Conservation (phyloP, 1,140 invertebrate genomes). For the Oryzaephilus surinamensis region DNA sequence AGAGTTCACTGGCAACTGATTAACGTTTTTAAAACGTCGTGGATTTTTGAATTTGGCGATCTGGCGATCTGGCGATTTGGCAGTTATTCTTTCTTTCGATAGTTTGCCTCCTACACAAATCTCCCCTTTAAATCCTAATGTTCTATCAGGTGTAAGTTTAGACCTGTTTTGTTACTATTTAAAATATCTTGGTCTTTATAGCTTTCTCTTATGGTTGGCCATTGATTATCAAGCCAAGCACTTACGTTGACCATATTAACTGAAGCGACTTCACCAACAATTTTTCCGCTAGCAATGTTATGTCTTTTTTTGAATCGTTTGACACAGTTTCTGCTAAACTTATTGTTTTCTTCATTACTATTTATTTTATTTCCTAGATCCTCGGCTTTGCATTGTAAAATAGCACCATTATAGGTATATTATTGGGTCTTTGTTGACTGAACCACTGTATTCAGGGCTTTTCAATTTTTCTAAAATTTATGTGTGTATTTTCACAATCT, state of each 20-base stretch:
- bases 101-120: slow-evolving; percentile 23
- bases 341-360: background rate
- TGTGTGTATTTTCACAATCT: no score
- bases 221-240: slow-evolving; percentile 5
- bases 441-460: no score
- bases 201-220: slow-evolving; percentile 13
- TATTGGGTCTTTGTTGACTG: slow-evolving; percentile 3
- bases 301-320: background rate
- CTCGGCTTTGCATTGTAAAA: slow-evolving; percentile 3
- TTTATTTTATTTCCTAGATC: slow-evolving; percentile 4
- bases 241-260: background rate
- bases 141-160: slow-evolving; percentile 31
- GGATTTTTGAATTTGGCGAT: slow-evolving; percentile 15
- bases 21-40: slow-evolving; percentile 13
- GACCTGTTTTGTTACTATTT: slow-evolving; percentile 35
- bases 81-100: slow-evolving; percentile 37
- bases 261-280: background rate
- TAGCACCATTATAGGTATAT: slow-evolving; percentile 1
- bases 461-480: no score
- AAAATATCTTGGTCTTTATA: slow-evolving; percentile 30
- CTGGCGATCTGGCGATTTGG: slow-evolving; percentile 30
- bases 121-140: slow-evolving; percentile 28
- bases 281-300: slow-evolving; percentile 3
- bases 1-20: slow-evolving; percentile 33
- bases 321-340: background rate